Evolutionary conservation across 2,797 vertebrate genomes (phyloP).

Genomic region (Lemur catta): DNA sequence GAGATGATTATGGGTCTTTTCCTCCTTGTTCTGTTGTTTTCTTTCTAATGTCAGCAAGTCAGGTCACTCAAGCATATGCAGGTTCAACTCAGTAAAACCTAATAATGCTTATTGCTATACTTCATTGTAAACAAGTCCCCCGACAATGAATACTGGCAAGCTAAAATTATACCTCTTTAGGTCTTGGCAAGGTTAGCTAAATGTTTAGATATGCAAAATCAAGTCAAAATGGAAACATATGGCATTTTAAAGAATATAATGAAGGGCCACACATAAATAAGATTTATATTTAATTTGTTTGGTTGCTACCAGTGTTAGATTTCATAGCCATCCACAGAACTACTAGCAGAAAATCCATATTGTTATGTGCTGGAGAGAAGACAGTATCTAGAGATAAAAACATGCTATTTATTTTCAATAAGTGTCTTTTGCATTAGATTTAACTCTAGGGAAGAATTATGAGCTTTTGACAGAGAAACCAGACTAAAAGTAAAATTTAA

Average conservation of each 20-base stretch:
- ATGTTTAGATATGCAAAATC: not conserved
- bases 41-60: not conserved
- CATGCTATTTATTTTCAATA: not conserved
- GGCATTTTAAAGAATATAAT: not conserved
- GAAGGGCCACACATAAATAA: not conserved
- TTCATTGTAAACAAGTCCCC: not conserved
- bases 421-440: conserved; percentile 12
- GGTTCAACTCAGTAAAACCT: not conserved
- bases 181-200: not conserved
- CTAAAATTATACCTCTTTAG: not conserved
- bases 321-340: not conserved
- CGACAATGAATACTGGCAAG: not conserved
- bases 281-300: not conserved
- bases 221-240: not conserved
- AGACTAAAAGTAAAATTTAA: conserved; percentile 16
- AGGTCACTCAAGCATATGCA: not conserved
- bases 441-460: not conserved
- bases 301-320: not conserved
- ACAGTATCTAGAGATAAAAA: not conserved
- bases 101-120: not conserved
- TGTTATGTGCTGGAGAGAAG: not conserved
- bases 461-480: not conserved
- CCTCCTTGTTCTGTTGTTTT: not conserved
- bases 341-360: not conserved
- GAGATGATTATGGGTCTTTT: not conserved